Evolutionary conservation across 2,888 invertebrate genomes (phyloP).

Genomic region (Harpagoxenus sublaevis): DNA sequence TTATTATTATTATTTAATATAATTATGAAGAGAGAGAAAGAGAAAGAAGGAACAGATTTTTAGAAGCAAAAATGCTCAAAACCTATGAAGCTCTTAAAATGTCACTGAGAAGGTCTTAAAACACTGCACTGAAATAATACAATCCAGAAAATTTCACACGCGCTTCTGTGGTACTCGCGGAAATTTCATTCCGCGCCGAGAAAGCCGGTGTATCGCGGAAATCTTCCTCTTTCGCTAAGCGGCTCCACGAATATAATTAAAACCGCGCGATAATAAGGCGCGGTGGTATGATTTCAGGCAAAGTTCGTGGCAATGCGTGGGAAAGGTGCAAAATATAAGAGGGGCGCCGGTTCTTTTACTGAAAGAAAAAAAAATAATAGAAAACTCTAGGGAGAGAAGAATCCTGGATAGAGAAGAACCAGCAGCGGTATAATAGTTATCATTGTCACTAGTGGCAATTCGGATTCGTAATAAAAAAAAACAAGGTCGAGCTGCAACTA

Average conservation of each 20-base stretch:
- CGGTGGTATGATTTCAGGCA: constrained; percentile 18
- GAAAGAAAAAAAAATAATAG: neutral
- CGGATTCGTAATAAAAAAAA: neutral
- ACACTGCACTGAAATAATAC: constrained; percentile 32
- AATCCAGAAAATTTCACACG: constrained; percentile 27
- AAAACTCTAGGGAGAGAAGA: neutral
- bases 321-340: constrained; percentile 16
- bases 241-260: constrained; percentile 51
- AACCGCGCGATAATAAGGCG: constrained; percentile 44
- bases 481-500: neutral
- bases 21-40: neutral
- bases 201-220: constrained; percentile 4
- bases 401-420: too few species aligned
- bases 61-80: neutral
- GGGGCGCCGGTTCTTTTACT: neutral
- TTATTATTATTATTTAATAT: neutral
- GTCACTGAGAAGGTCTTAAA: neutral
- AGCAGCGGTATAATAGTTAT: neutral
- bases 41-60: neutral
- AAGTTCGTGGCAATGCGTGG: constrained; percentile 16
- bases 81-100: constrained; percentile 16
- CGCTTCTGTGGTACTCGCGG: constrained; percentile 17
- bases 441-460: neutral
- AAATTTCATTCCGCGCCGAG: constrained; percentile 29
- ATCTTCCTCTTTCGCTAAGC: constrained; percentile 42